Evolutionary conservation across 1,140 invertebrate genomes (phyloP).

Genomic region (Drosophila littoralis): DNA sequence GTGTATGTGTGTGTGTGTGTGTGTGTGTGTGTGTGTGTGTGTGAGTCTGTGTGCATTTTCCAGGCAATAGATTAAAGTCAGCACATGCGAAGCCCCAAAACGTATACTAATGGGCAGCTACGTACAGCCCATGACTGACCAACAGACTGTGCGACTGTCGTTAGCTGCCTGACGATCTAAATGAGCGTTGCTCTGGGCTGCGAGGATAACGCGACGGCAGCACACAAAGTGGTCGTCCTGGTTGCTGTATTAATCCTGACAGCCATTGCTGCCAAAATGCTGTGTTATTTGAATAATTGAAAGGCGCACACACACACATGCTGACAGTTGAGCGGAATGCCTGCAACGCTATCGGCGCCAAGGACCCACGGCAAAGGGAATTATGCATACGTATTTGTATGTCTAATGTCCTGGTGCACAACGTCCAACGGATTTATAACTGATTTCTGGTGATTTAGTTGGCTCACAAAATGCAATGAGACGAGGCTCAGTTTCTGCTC

Average conservation of each 20-base stretch:
- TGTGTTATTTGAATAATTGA: conserved; percentile 83
- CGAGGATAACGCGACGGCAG: conserved; percentile 13
- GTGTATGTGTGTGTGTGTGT: conserved; percentile 18
- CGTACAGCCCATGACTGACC: conserved; percentile 30
- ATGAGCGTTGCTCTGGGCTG: conserved; percentile 36
- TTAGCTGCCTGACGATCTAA: conserved; percentile 35
- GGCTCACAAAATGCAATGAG: conserved; percentile 69
- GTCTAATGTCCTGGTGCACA: conserved; percentile 70
- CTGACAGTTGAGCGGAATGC: conserved; percentile 13
- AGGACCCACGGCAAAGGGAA: conserved; percentile 68
- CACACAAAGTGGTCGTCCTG: background rate
- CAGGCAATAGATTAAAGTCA: conserved; percentile 56
- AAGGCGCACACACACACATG: conserved; percentile 25
- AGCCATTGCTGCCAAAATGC: conserved; percentile 50
- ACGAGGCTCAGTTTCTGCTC: conserved; percentile 30
- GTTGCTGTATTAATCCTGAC: conserved; percentile 11
- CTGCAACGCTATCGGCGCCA: conserved; percentile 55
- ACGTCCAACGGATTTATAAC: conserved; percentile 74
- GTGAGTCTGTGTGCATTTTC: conserved; percentile 24
- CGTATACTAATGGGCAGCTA: conserved; percentile 44
- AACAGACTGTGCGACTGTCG: conserved; percentile 12
- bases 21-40: conserved; percentile 13
- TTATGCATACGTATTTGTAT: conserved; percentile 81
- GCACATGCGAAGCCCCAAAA: conserved; percentile 45
- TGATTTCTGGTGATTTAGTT: conserved; percentile 82